A percentile compares a stretch with the other conserved stretches of the same genome.
Evolutionary conservation across 2,797 vertebrate species (phyloP).

Genomic region (Pseudocheirus occidentalis): DNA sequence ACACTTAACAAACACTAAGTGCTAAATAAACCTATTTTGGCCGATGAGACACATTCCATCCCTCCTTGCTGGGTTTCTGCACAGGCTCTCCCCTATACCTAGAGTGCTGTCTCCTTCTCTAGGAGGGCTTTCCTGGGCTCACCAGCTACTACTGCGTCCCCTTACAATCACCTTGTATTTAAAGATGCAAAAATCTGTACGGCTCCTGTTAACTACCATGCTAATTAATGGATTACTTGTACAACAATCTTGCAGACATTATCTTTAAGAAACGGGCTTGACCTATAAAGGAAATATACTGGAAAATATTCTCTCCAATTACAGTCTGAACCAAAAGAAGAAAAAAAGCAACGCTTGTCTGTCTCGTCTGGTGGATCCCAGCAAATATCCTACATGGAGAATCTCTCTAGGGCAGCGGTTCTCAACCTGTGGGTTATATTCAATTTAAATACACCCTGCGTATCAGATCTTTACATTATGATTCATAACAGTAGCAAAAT

Average conservation of each 20-base stretch:
- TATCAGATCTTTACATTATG: too few relatives aligned
- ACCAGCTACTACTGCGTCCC: background rate
- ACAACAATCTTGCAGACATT: background rate
- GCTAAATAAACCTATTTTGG: background rate
- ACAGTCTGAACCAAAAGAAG: background rate
- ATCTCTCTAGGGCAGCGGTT: background rate
- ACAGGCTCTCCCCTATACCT: background rate
- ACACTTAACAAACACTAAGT: background rate
- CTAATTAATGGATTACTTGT: background rate
- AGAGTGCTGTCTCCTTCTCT: too few relatives aligned
- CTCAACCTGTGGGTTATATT: too few relatives aligned
- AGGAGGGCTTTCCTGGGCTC: background rate
- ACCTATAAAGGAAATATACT: background rate
- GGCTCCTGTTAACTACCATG: background rate
- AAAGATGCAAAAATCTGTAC: background rate
- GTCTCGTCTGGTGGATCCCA: background rate
- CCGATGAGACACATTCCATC: background rate
- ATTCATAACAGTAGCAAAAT: too few relatives aligned
- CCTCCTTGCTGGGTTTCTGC: background rate
- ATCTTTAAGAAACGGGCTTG: background rate
- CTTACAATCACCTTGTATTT: background rate
- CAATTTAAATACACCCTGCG: too few relatives aligned
- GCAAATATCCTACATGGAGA: background rate
- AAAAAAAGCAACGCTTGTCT: background rate
- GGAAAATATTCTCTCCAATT: background rate